Percentiles rank a stretch among this genome's conserved stretches.
Conservation (phyloP, 2,888 invertebrate species). For the Eilema caniola region DNA sequence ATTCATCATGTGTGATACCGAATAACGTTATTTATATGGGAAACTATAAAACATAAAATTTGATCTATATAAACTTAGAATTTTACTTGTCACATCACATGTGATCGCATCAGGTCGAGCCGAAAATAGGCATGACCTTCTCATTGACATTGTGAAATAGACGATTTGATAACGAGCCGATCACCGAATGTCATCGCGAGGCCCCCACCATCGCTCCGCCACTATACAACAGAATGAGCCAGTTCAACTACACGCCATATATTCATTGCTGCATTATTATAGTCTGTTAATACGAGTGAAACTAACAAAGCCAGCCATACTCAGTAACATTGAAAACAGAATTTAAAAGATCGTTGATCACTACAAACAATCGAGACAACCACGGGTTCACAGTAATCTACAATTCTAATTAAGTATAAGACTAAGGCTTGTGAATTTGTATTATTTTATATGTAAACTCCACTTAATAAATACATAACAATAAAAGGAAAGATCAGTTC, state of each 20-base stretch:
- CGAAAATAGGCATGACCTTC: slow-evolving; percentile 85
- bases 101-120: slow-evolving; percentile 69
- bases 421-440: slow-evolving; percentile 45
- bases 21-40: slow-evolving; percentile 43
- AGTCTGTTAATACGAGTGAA: slow-evolving; percentile 41
- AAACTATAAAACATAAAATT: slow-evolving; percentile 40
- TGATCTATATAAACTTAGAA: slow-evolving; percentile 25
- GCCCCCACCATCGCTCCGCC: slow-evolving; percentile 72
- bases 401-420: slow-evolving; percentile 52
- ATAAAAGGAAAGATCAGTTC: slow-evolving; percentile 35
- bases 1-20: slow-evolving; percentile 57
- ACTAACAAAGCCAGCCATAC: slow-evolving; percentile 50
- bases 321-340: slow-evolving; percentile 19
- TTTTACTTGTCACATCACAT: slow-evolving; percentile 58
- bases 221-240: slow-evolving; percentile 64
- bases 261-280: slow-evolving; percentile 69
- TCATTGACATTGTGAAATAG: slow-evolving; percentile 88
- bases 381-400: slow-evolving; percentile 51
- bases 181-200: slow-evolving; percentile 85
- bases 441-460: slow-evolving; percentile 31
- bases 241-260: slow-evolving; percentile 57
- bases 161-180: slow-evolving; percentile 83
- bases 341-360: slow-evolving; percentile 33
- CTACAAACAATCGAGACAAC: slow-evolving; percentile 66
- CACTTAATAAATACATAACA: slow-evolving; percentile 39